A percentile compares a stretch with the other conserved stretches of the same genome.
phyloP scores from a whole-genome alignment of 2,797 vertebrate species.

The Chelon auratus region DNA sequence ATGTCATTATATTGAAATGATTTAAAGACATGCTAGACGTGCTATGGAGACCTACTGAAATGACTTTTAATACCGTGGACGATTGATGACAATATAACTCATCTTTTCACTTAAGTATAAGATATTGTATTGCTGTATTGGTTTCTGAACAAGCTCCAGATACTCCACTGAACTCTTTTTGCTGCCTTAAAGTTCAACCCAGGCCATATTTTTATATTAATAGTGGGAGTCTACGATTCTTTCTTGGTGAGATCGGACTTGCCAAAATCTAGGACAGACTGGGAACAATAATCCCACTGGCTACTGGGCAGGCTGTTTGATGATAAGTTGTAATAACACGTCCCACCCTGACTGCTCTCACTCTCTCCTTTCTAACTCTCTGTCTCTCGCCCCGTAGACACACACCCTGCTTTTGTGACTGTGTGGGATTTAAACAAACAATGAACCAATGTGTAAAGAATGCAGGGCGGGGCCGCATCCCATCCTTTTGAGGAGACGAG shows the following conservation, averaged over 20 bases:
- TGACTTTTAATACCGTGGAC: neutral
- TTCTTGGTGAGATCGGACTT: slow-evolving; percentile 57
- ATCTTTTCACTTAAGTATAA: too few relatives aligned
- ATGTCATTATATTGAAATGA: slow-evolving; percentile 4
- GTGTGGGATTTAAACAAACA: slow-evolving; percentile 77
- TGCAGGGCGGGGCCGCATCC: slow-evolving; percentile 75
- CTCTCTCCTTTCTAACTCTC: slow-evolving; percentile 36
- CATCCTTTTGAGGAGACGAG: slow-evolving; percentile 66
- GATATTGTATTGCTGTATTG: neutral
- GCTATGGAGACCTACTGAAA: slow-evolving; percentile 1
- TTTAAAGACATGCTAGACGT: slow-evolving; percentile 28
- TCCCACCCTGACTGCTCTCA: slow-evolving; percentile 66
- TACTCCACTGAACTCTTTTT: slow-evolving; percentile 23
- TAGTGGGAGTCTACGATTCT: slow-evolving; percentile 26
- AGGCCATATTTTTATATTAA: slow-evolving; percentile 37
- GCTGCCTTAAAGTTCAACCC: slow-evolving; percentile 9
- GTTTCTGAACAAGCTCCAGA: neutral
- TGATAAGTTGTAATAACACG: slow-evolving; percentile 72
- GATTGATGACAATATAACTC: too few relatives aligned
- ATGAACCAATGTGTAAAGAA: slow-evolving; percentile 78
- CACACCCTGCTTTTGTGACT: slow-evolving; percentile 74
- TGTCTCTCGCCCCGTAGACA: slow-evolving; percentile 37
- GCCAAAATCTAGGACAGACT: slow-evolving; percentile 56
- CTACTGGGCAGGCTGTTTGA: slow-evolving; percentile 71
- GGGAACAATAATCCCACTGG: slow-evolving; percentile 69